These are phyloP conservation scores for Catocala sponsa DNA, from an alignment of 2,888 invertebrate genomes.

Conservation along the genomic window DNA sequence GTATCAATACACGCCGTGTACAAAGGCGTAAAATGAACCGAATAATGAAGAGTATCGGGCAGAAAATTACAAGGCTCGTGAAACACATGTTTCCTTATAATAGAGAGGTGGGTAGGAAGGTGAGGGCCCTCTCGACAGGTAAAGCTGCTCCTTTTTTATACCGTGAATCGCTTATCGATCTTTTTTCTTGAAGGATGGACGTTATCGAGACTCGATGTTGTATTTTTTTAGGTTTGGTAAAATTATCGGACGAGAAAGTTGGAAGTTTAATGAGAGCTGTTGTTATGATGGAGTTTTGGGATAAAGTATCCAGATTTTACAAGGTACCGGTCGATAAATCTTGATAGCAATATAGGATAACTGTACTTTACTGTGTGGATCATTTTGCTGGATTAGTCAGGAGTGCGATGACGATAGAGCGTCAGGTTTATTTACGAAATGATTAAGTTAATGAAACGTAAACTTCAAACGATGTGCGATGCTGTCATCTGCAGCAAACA, in stretches of 20 bases:
- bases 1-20: constrained; percentile 46
- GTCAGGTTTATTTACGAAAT: no score
- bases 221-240: constrained; percentile 9
- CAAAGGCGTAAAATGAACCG: constrained; percentile 61
- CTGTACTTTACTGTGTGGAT: no score
- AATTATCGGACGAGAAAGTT: constrained; percentile 3
- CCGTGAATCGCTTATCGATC: constrained; percentile 44
- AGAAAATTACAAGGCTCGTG: constrained; percentile 61
- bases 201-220: constrained; percentile 12
- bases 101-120: constrained; percentile 42
- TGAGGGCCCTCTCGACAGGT: constrained; percentile 43
- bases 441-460: no score
- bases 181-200: constrained; percentile 30
- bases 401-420: no score
- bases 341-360: no score
- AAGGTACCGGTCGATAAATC: no score
- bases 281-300: neutral
- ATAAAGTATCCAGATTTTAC: neutral
- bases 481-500: no score
- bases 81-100: constrained; percentile 62
- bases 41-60: constrained; percentile 61
- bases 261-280: neutral
- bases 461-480: no score
- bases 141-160: constrained; percentile 34
- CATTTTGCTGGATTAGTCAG: no score